These are phyloP conservation scores for Pedionomus torquatus DNA, from an alignment of 2,113 vertebrate species.

Conservation along the genomic window DNA sequence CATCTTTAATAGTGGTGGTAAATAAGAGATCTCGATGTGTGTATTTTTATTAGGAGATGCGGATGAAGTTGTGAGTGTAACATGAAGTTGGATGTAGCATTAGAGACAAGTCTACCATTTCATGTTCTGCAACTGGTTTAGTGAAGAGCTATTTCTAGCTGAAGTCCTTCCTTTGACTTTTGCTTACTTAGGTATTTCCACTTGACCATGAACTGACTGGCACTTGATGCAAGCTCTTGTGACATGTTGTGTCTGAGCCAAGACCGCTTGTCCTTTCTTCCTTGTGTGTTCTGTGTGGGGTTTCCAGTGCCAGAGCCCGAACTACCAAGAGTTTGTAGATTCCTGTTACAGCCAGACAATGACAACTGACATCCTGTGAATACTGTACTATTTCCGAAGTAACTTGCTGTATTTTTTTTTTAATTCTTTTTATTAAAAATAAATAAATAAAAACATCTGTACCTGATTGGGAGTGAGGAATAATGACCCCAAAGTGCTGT, in stretches of 20 bases:
- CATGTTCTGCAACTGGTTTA: slow-evolving; percentile 19
- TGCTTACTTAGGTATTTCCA: slow-evolving; percentile 74
- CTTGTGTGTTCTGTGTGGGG: neutral
- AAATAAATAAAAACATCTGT: neutral
- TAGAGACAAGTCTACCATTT: neutral
- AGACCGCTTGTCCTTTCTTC: slow-evolving; percentile 39
- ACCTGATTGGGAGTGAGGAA: neutral
- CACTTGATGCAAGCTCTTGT: slow-evolving; percentile 32
- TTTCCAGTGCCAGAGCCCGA: neutral
- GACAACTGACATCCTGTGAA: neutral
- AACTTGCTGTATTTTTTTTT: neutral
- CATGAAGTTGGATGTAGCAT: neutral
- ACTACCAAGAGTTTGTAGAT: neutral
- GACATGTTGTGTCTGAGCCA: slow-evolving; percentile 58
- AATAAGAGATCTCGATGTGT: neutral
- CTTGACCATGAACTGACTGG: slow-evolving; percentile 40
- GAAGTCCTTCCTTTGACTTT: slow-evolving; percentile 62
- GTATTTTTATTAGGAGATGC: neutral
- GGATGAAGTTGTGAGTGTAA: neutral
- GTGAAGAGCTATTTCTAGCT: slow-evolving; percentile 70
- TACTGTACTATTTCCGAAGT: neutral
- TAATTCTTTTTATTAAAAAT: neutral
- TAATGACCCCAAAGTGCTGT: neutral
- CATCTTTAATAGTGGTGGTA: neutral
- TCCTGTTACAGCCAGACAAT: neutral